These are phyloP conservation scores for Limenitis camilla DNA, from an alignment of 2,888 invertebrate species.

Conservation along the genomic window DNA sequence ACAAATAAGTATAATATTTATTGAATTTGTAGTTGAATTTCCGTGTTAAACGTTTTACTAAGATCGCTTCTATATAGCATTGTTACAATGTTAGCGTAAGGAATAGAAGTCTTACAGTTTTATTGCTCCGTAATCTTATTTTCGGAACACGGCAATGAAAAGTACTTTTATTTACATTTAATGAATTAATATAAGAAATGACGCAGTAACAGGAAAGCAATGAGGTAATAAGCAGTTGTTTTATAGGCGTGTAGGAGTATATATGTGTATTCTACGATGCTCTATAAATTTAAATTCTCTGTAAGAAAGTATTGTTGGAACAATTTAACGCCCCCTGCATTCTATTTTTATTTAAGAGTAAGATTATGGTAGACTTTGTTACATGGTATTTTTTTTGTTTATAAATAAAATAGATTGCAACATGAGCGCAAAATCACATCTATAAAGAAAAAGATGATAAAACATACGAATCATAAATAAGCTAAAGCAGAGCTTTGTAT, in stretches of 20 bases:
- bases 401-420: neutral
- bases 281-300: conserved; percentile 10
- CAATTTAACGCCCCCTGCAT: neutral
- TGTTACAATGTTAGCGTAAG: conserved; percentile 10
- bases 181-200: conserved; percentile 15
- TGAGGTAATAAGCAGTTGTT: conserved; percentile 8
- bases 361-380: neutral
- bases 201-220: conserved; percentile 5
- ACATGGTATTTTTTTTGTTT: neutral
- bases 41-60: no score
- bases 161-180: conserved; percentile 12
- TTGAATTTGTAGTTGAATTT: no score
- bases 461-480: conserved; percentile 3
- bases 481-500: conserved; percentile 15
- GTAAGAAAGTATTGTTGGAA: conserved; percentile 1
- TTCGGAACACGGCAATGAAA: conserved; percentile 13
- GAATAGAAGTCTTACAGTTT: conserved; percentile 12
- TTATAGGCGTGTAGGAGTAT: conserved; percentile 13
- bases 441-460: neutral
- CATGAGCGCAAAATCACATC: neutral
- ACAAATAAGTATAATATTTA: no score
- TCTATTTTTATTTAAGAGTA: neutral
- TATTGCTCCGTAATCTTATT: conserved; percentile 15
- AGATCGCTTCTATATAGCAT: conserved; percentile 12
- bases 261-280: conserved; percentile 7